phyloP scores from a whole-genome alignment of 2,888 invertebrate species.

The Machimus atricapillus region DNA sequence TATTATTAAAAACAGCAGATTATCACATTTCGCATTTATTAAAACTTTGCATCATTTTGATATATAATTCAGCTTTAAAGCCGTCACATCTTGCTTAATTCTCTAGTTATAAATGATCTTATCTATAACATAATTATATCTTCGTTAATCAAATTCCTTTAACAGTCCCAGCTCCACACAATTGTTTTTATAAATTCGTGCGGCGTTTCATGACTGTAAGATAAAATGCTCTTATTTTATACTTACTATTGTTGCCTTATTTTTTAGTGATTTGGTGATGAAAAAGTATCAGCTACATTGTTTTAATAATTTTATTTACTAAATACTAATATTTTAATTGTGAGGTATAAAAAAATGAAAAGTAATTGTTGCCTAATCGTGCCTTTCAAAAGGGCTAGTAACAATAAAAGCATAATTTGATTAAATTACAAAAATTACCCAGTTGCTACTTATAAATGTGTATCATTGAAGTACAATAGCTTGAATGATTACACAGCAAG shows the following conservation, averaged over 20 bases:
- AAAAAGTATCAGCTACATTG: conserved; percentile 49
- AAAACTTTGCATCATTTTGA: neutral
- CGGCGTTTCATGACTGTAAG: conserved; percentile 60
- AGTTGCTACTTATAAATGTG: too few relatives aligned
- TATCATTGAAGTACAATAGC: too few relatives aligned
- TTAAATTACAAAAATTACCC: too few relatives aligned
- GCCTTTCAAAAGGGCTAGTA: too few relatives aligned
- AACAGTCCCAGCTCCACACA: conserved; percentile 61
- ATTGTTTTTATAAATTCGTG: conserved; percentile 52
- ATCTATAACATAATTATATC: too few relatives aligned
- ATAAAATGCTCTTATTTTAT: conserved; percentile 55
- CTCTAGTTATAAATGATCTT: too few relatives aligned
- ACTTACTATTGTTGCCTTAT: conserved; percentile 53
- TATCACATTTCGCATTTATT: neutral
- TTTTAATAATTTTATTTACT: neutral
- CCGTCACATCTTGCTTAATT: neutral
- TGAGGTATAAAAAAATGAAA: too few relatives aligned
- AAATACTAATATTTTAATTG: too few relatives aligned
- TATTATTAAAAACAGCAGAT: neutral
- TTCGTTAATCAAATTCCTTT: neutral
- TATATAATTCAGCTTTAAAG: neutral
- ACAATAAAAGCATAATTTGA: too few relatives aligned
- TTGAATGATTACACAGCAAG: too few relatives aligned
- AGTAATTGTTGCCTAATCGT: too few relatives aligned
- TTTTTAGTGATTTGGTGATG: conserved; percentile 32